Conservation (phyloP, 2,888 invertebrate species). For the Caenorhabditis sulstoni region DNA sequence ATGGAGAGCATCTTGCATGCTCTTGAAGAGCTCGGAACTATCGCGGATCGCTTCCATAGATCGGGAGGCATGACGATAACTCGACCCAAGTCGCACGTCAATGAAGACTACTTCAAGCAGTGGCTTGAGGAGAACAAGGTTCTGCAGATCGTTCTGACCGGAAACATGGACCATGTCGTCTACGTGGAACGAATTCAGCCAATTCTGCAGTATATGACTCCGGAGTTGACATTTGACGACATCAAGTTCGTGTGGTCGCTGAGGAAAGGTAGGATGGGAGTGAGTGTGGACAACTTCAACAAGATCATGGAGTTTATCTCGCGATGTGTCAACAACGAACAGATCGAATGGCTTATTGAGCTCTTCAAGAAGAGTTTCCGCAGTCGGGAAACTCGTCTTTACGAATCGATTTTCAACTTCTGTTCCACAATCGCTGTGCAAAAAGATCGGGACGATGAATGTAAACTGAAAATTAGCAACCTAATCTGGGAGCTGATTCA, state of each 20-base stretch:
- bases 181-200: constrained; percentile 83
- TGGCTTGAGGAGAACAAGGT: constrained; percentile 62
- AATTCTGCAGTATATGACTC: constrained; percentile 83
- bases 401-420: constrained; percentile 55
- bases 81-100: constrained; percentile 35
- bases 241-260: constrained; percentile 82
- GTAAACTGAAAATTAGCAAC: constrained; percentile 48
- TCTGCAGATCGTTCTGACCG: constrained; percentile 67
- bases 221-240: constrained; percentile 82
- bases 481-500: constrained; percentile 54
- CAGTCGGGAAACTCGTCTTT: constrained; percentile 49
- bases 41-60: constrained; percentile 46
- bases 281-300: constrained; percentile 83
- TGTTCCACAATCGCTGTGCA: constrained; percentile 29
- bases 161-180: constrained; percentile 83
- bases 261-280: constrained; percentile 82
- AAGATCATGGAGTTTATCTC: constrained; percentile 82
- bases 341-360: constrained; percentile 58
- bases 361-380: constrained; percentile 59
- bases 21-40: constrained; percentile 49
- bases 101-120: constrained; percentile 51
- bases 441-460: constrained; percentile 47
- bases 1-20: constrained; percentile 56
- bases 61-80: constrained; percentile 41
- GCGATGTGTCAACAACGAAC: constrained; percentile 46